Conservation (phyloP, 1,140 invertebrate genomes). For the Leptopilina clavipes region DNA sequence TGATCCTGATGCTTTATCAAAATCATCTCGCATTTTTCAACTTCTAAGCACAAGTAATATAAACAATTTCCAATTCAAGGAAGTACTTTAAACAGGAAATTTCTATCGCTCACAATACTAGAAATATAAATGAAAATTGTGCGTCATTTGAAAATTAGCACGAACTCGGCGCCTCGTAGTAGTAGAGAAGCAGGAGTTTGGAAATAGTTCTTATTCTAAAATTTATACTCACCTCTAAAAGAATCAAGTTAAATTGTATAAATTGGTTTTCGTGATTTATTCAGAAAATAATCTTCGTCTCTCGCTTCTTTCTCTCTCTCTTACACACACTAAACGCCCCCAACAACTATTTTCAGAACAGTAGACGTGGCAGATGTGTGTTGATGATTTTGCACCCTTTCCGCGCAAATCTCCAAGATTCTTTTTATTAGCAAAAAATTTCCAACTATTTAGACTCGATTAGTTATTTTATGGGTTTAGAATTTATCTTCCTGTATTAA, state of each 20-base stretch:
- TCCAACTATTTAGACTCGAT: too few relatives aligned
- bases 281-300: conserved; percentile 47
- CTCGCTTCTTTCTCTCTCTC: neutral
- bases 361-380: neutral
- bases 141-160: conserved; percentile 22
- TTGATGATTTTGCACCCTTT: conserved; percentile 14
- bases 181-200: neutral
- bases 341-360: conserved; percentile 33
- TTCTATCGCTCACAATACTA: neutral
- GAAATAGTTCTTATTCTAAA: neutral
- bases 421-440: too few relatives aligned
- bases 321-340: conserved; percentile 31
- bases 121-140: neutral
- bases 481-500: too few relatives aligned
- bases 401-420: neutral
- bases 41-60: too few relatives aligned
- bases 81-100: neutral
- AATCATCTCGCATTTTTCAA: too few relatives aligned
- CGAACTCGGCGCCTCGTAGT: neutral
- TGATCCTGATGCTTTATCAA: too few relatives aligned
- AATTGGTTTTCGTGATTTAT: conserved; percentile 49
- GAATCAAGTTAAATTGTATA: conserved; percentile 22
- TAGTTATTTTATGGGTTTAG: too few relatives aligned
- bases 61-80: neutral
- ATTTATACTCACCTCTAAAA: conserved; percentile 26